Evolutionary conservation across 2,797 vertebrate species (phyloP).

Genomic region (Pangasius sanitwongsei): DNA sequence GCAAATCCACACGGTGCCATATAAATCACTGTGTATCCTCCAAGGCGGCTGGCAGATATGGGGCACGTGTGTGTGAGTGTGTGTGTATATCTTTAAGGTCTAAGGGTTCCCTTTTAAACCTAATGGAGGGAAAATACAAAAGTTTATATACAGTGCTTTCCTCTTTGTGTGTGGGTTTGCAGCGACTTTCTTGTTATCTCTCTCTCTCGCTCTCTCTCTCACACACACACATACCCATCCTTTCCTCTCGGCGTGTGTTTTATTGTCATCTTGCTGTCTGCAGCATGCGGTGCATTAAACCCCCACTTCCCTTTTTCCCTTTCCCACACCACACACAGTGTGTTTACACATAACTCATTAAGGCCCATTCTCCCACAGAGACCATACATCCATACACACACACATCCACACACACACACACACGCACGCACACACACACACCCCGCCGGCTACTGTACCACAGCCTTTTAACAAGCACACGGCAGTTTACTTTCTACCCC

Average conservation of each 20-base stretch:
- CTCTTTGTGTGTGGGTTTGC: slow-evolving; percentile 25
- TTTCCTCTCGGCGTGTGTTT: slow-evolving; percentile 39
- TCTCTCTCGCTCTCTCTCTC: slow-evolving; percentile 22
- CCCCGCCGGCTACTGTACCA: slow-evolving; percentile 38
- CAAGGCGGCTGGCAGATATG: slow-evolving; percentile 53
- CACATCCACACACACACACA: slow-evolving; percentile 57
- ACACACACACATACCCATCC: slow-evolving; percentile 15
- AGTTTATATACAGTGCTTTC: slow-evolving; percentile 19
- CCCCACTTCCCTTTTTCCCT: slow-evolving; percentile 74
- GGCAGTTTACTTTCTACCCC: slow-evolving; percentile 24
- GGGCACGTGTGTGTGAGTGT: slow-evolving; percentile 33
- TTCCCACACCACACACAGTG: slow-evolving; percentile 79
- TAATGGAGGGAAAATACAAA: slow-evolving; percentile 31
- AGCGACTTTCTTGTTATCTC: slow-evolving; percentile 24
- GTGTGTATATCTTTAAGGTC: slow-evolving; percentile 35
- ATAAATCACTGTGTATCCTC: slow-evolving; percentile 57
- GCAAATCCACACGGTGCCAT: slow-evolving; percentile 46
- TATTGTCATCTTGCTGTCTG: slow-evolving; percentile 43
- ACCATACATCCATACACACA: slow-evolving; percentile 49
- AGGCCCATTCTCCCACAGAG: slow-evolving; percentile 85
- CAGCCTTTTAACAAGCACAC: slow-evolving; percentile 43
- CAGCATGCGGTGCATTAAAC: slow-evolving; percentile 43
- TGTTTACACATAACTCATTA: slow-evolving; percentile 89
- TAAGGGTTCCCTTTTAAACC: slow-evolving; percentile 34
- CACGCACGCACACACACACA: slow-evolving; percentile 27